Base-by-base conservation (phyloP, 2,888 invertebrate genomes). In the Salpingus planirostris region DNA sequence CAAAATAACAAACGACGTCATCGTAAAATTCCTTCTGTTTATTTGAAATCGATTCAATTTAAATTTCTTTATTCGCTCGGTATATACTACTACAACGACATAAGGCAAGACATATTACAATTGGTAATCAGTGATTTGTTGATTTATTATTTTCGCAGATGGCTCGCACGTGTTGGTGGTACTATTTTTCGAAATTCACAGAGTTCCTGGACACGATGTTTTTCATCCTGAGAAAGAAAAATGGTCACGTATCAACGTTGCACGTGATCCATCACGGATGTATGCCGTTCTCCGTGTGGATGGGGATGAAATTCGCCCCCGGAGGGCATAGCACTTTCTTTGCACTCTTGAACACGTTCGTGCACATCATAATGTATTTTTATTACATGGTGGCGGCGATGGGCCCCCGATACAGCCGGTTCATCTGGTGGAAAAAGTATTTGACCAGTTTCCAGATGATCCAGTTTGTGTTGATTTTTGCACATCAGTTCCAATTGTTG, bases 281-380 rank as follows among this genome's bases (percentile, higher is more conserved):
- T 45, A 93, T 95, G 93, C 93, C 93, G 3, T 76, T 91, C 63
- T 89, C 89, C 5, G 91, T 81, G 21, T 92, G 91, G 90, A 84
- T 92, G 76, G 93, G 93, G 24, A 74, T 93, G 56, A 91, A 91
- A 65, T 93, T 93, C 68, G 91, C 91, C 23, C 91, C 92, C 5
- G 93, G 93, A 66, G 93, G 95, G 24, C 93, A 95, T 71, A 91
- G 91, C 64, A 93, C 95, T 36, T 95, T 95, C 73, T 95, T 95
- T 65, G 86, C 92, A 18, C 73, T 92, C 51, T 73, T 93, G 52
- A 95, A 95, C 67, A 84, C 91, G 2, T 91, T 93, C 62, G 93
- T 96, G 38, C 95, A 96, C 67, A 86, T 95, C 56, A 77, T 95
- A 43, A 95, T 96, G 95, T 95, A 96, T 67, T 87, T 87, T 66